These are phyloP conservation scores for Schlechtendalia chinensis DNA, from an alignment of 1,140 invertebrate species.

Conservation along the genomic window DNA sequence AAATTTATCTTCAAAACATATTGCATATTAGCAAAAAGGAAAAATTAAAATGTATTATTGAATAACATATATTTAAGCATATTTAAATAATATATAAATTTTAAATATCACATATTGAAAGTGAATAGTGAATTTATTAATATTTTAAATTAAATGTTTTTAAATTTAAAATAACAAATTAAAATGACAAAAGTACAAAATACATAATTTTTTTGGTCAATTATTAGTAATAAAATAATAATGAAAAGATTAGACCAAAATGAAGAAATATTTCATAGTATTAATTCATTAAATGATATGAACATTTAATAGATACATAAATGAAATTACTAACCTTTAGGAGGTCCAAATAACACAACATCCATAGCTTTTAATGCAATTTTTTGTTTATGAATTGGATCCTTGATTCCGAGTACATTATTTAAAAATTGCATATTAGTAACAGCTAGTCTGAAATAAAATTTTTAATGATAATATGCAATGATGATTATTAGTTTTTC, in stretches of 20 bases:
- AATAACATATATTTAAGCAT: background rate
- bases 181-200: too few species aligned
- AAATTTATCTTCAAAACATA: background rate
- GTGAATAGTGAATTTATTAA: background rate
- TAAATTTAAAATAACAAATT: too few species aligned
- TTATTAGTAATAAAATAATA: too few species aligned
- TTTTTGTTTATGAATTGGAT: conserved; percentile 95
- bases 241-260: too few species aligned
- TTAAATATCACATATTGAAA: background rate
- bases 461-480: background rate
- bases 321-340: conserved; percentile 71
- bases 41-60: background rate
- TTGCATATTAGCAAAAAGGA: background rate
- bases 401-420: conserved; percentile 89
- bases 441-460: conserved; percentile 75
- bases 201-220: too few species aligned
- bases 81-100: background rate
- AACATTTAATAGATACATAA: background rate
- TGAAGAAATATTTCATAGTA: too few species aligned
- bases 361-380: conserved; percentile 95
- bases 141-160: background rate
- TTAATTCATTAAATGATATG: background rate
- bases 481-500: background rate
- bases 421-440: conserved; percentile 86
- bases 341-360: conserved; percentile 92